Evolutionary conservation across 1,140 invertebrate genomes (phyloP).

Genomic region (Hycleus cichorii): DNA sequence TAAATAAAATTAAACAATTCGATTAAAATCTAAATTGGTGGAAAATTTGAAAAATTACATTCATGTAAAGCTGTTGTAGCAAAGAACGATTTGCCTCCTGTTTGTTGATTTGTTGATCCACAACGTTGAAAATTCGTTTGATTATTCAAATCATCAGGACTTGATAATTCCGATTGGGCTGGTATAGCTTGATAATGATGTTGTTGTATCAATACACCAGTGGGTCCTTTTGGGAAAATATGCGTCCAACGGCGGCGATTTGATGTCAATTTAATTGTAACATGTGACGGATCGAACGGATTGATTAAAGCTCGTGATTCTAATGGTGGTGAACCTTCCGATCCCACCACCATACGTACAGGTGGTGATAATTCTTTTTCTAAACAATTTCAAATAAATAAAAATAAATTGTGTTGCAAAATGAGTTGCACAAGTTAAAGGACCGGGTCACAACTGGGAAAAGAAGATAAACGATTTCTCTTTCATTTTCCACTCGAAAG

Average conservation of each 20-base stretch:
- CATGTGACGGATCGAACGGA: conserved; percentile 95
- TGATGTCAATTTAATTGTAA: conserved; percentile 93
- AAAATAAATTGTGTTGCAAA: too few relatives aligned
- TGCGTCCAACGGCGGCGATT: conserved; percentile 96
- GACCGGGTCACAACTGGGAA: too few relatives aligned
- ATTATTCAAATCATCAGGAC: conserved; percentile 5
- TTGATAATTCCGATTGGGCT: conserved; percentile 40
- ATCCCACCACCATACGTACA: conserved; percentile 49
- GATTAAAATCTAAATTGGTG: conserved; percentile 18
- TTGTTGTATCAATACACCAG: conserved; percentile 82
- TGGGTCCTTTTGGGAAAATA: conserved; percentile 93
- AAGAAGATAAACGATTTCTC: too few relatives aligned
- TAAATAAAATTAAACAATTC: neutral
- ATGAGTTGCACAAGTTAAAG: too few relatives aligned
- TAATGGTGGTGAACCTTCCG: conserved; percentile 45
- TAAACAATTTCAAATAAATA: neutral
- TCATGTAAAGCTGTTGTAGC: conserved; percentile 27
- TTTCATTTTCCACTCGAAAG: too few relatives aligned
- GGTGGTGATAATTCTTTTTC: conserved; percentile 50
- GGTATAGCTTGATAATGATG: conserved; percentile 86
- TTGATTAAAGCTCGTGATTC: conserved; percentile 72
- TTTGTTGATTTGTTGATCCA: conserved; percentile 6
- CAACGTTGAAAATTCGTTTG: conserved; percentile 10
- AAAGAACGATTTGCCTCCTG: conserved; percentile 10
- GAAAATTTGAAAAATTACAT: conserved; percentile 25